Evolutionary conservation across 1,140 invertebrate genomes (phyloP).

Genomic region (Saxidomus purpurata): DNA sequence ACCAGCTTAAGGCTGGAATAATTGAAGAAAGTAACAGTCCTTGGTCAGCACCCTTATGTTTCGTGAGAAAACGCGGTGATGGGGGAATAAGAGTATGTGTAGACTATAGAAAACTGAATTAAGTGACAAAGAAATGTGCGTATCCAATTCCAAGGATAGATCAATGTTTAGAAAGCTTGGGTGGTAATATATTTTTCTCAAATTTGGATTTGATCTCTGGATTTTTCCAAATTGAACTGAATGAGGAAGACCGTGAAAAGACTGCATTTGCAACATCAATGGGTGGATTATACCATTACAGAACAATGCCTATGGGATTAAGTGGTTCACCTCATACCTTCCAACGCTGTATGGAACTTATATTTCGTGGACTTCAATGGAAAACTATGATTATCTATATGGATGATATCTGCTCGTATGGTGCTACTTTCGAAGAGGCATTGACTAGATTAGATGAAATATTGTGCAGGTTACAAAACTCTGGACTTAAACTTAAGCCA

Average conservation of each 20-base stretch:
- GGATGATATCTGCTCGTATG: neutral
- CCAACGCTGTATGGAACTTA: slow-evolving; percentile 48
- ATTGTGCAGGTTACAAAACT: neutral
- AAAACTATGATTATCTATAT: neutral
- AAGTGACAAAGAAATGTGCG: slow-evolving; percentile 55
- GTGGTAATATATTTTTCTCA: neutral
- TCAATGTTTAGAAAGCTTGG: slow-evolving; percentile 10
- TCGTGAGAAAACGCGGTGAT: slow-evolving; percentile 12
- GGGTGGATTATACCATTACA: neutral
- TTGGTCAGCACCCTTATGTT: neutral
- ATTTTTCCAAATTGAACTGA: slow-evolving; percentile 79
- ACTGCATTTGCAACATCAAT: slow-evolving; percentile 71
- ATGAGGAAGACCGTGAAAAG: slow-evolving; percentile 78
- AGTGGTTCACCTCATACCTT: too few relatives aligned
- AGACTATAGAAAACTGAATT: slow-evolving; percentile 85
- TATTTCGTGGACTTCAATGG: slow-evolving; percentile 12
- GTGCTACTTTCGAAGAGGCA: neutral
- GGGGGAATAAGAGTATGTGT: slow-evolving; percentile 84
- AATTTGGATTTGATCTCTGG: slow-evolving; percentile 59
- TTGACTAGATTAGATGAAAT: neutral
- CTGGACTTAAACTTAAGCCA: neutral
- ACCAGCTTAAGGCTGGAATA: neutral
- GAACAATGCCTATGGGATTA: slow-evolving; percentile 52
- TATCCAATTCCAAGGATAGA: slow-evolving; percentile 71
- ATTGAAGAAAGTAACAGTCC: neutral